These are phyloP conservation scores for Mirounga angustirostris DNA, from an alignment of 2,113 vertebrate genomes.

Conservation along the genomic window DNA sequence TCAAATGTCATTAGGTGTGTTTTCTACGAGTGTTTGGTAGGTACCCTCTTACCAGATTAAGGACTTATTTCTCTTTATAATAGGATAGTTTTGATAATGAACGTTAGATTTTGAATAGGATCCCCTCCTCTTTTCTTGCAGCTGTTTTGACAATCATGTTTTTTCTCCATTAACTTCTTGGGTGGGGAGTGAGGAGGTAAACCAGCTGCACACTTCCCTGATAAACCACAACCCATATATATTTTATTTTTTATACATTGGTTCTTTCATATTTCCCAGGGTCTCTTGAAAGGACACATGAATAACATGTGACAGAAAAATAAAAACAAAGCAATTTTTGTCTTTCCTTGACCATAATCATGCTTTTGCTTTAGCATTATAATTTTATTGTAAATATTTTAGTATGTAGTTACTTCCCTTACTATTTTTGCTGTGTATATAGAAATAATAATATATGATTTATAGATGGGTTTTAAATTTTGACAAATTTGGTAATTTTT, in stretches of 20 bases:
- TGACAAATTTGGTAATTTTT: neutral
- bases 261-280: neutral
- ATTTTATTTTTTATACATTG: neutral
- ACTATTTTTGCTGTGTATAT: neutral
- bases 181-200: neutral
- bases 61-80: neutral
- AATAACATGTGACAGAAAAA: neutral
- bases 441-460: neutral
- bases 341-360: neutral
- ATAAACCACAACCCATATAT: neutral
- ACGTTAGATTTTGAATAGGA: neutral
- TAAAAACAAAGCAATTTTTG: slow-evolving; percentile 33
- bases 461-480: neutral
- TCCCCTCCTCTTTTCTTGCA: neutral
- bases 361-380: slow-evolving; percentile 19
- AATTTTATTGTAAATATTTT: neutral
- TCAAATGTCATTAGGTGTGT: neutral
- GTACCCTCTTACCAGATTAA: neutral
- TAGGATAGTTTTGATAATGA: neutral
- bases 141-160: neutral
- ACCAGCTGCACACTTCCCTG: neutral
- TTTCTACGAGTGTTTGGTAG: neutral
- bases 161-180: neutral
- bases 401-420: slow-evolving; percentile 14
- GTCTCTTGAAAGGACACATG: neutral